Evolutionary conservation across 1,140 invertebrate genomes (phyloP), one percentile per base, ranked within the genome.

Genomic region (Caenorhabditis tropicalis): DNA sequence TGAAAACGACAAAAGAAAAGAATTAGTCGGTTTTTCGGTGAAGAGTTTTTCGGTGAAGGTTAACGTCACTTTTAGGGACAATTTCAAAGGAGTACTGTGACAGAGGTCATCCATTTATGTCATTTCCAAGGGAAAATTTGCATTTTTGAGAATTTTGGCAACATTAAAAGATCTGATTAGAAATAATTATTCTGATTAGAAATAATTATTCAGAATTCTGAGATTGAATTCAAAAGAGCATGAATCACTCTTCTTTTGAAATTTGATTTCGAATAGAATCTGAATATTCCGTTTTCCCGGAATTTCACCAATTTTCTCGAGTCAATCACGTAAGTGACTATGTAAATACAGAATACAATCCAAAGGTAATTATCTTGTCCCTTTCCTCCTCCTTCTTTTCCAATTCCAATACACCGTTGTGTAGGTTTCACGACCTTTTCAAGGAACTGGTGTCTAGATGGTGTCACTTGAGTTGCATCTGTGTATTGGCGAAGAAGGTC

Each of bases 381-480:
- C 21, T 15, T 15, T 27, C 46, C n/a, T 82, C 9, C 5, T n/a
- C 21, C 24, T 49, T 24, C 70, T 2, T 36, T 43, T 43, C 39
- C 39, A 43, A 43, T 43, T 43, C 39, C 39, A 6, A 6, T 43
- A 43, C 56, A 16, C 81, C 16, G 7, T 65, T 48, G 27, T 51
- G 24, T 74, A n/a, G 46, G 43, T 58, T 84, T 84, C 51, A 56
- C 83, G 39, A 65, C 83, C 74, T 84, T 58, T 49, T 53, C 49
- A 58, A 46, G 51, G 43, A 53, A 58, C 49, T 82, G 53, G 53
- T 43, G 39, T 43, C 5, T 5, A 43, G 39, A 12, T 43, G 39
- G 39, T 46, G 39, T 60, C 56, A 53, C 49, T 56, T 82, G 53
- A 60, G 49, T 82, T 82, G 53, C 53, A 82, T 60, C 19, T 82